A percentile compares a stretch with the other conserved stretches of the same genome.
Conservation (phyloP, 1,140 invertebrate species). For the Ctenoplectra terminalis region DNA sequence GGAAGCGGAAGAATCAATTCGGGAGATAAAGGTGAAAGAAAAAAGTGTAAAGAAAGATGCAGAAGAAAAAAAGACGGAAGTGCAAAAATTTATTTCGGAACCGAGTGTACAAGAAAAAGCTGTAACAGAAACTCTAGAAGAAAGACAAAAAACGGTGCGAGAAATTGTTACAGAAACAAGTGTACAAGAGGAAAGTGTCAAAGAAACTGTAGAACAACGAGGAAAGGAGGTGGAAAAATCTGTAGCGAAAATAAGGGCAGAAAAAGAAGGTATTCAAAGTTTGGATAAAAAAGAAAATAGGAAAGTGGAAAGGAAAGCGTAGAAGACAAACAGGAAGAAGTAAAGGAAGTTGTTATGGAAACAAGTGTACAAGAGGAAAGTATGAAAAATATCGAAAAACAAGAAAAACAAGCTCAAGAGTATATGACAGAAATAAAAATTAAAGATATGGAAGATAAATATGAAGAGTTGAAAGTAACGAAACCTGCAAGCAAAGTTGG, state of each 20-base stretch:
- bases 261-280: neutral
- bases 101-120: constrained; percentile 6
- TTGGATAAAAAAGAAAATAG: constrained; percentile 2
- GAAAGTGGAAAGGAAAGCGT: neutral
- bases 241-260: neutral
- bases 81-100: constrained; percentile 24
- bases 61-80: constrained; percentile 12
- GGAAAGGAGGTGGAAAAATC: neutral
- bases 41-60: neutral
- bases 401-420: constrained; percentile 14
- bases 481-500: neutral
- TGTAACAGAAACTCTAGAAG: constrained; percentile 1
- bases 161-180: neutral
- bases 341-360: constrained; percentile 1
- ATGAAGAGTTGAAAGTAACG: neutral
- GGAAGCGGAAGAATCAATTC: neutral
- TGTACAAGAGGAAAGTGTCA: neutral
- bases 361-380: neutral
- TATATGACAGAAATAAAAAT: neutral
- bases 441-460: neutral
- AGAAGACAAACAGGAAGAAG: neutral
- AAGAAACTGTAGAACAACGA: neutral
- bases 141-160: neutral
- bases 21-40: no score
- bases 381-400: neutral